Evolutionary conservation across 2,113 vertebrate species (phyloP).

Genomic region (Notarius lentiginosus): DNA sequence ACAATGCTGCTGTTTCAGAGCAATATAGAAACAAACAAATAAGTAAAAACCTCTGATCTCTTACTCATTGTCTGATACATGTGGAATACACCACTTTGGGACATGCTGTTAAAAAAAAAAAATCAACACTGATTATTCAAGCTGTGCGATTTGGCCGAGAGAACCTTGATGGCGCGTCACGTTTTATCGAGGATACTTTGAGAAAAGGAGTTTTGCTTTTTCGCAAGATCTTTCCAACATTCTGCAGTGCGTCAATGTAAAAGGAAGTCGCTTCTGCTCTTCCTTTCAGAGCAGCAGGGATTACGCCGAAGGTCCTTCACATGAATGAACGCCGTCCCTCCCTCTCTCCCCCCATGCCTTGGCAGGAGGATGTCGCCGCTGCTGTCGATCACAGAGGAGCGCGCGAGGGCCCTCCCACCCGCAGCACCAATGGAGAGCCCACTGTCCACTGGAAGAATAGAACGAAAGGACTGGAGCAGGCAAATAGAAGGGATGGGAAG

Average conservation of each 20-base stretch:
- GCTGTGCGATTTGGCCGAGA: neutral
- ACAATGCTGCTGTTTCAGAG: neutral
- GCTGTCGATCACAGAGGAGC: conserved; percentile 63
- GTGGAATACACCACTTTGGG: neutral
- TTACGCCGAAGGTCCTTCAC: conserved; percentile 52
- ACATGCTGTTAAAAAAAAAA: neutral
- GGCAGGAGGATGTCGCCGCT: conserved; percentile 64
- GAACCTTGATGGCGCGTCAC: neutral
- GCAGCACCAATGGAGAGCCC: conserved; percentile 45
- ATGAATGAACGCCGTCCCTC: conserved; percentile 55
- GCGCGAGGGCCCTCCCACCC: conserved; percentile 33
- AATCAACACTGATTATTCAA: neutral
- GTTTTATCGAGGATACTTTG: neutral
- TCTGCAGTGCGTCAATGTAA: neutral
- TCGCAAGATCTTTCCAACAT: neutral
- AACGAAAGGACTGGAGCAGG: conserved; percentile 34
- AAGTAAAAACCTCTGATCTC: no score
- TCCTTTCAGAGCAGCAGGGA: neutral
- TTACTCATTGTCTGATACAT: neutral
- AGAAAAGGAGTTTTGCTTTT: neutral
- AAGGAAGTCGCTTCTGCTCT: conserved; percentile 1
- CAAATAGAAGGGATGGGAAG: conserved; percentile 5
- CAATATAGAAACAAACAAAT: neutral
- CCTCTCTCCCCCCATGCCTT: conserved; percentile 61
- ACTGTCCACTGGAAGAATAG: conserved; percentile 59